These are phyloP conservation scores for Mythimna loreyi DNA, from an alignment of 2,888 invertebrate genomes.

Conservation along the genomic window DNA sequence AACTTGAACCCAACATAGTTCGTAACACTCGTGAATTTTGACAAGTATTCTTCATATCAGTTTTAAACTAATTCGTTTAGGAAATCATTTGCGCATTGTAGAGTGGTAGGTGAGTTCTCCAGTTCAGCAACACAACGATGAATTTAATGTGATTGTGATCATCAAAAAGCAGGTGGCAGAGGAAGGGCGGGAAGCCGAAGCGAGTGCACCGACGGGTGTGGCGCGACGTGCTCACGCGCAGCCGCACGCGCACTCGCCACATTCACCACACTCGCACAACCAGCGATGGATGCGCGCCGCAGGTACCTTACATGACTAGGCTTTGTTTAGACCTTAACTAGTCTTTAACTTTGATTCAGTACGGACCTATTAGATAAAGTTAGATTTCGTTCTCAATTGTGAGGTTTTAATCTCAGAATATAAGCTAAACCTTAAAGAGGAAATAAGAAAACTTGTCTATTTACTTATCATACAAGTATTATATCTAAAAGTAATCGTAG, in stretches of 20 bases:
- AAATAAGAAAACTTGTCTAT: no score
- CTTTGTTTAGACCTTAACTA: neutral
- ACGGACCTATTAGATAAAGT: neutral
- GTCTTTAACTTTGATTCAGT: neutral
- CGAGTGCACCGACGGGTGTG: conserved; percentile 85
- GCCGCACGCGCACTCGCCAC: conserved; percentile 71
- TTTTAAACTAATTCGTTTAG: neutral
- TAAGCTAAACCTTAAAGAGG: no score
- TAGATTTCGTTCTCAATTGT: neutral
- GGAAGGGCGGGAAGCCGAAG: conserved; percentile 96
- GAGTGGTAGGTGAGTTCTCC: neutral
- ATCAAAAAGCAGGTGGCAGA: conserved; percentile 84
- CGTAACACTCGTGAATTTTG: no score
- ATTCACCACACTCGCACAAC: conserved; percentile 77
- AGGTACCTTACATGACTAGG: conserved; percentile 25
- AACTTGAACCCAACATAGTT: neutral
- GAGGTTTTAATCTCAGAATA: neutral
- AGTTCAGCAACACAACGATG: neutral
- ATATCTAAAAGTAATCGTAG: neutral
- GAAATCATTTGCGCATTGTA: neutral
- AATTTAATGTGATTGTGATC: neutral
- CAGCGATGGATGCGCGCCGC: conserved; percentile 87
- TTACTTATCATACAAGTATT: neutral
- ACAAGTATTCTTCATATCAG: neutral
- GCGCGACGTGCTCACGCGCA: conserved; percentile 69